Conservation (phyloP, 2,113 vertebrate genomes). For the Siphamia tubifer region DNA sequence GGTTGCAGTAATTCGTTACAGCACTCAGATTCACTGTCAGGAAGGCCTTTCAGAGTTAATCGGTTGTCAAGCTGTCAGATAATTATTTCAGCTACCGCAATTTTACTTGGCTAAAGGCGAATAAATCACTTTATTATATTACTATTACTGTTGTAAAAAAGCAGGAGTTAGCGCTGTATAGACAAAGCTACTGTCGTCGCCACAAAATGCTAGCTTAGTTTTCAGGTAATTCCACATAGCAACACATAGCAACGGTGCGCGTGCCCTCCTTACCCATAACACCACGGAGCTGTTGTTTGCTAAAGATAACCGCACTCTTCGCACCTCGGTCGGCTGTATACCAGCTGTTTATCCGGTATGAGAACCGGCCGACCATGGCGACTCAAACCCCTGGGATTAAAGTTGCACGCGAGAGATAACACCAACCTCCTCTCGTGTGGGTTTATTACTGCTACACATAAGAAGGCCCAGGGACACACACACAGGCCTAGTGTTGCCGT, state of each 20-base stretch:
- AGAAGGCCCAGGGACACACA: not conserved
- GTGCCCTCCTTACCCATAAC: not conserved
- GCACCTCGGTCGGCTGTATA: not conserved
- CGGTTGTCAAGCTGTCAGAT: constrained; percentile 8
- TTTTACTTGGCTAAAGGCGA: no score
- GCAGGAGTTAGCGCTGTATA: not conserved
- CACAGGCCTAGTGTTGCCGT: not conserved
- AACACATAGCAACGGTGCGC: not conserved
- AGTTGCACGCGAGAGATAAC: not conserved
- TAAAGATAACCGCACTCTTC: not conserved
- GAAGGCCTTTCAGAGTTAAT: constrained; percentile 41
- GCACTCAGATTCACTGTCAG: constrained; percentile 5
- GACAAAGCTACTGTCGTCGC: not conserved
- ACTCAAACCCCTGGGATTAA: constrained; percentile 5
- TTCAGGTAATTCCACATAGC: not conserved
- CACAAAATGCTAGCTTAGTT: not conserved
- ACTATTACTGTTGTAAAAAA: not conserved
- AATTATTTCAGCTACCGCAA: not conserved
- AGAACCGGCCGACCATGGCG: not conserved
- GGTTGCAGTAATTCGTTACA: not conserved
- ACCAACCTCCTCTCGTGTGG: not conserved
- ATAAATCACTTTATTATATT: not conserved
- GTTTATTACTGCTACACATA: not conserved
- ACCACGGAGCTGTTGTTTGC: not conserved
- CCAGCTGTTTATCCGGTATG: not conserved